These are phyloP conservation scores for Protomyctophum bolini DNA, from an alignment of 2,113 vertebrate genomes.

Conservation along the genomic window DNA sequence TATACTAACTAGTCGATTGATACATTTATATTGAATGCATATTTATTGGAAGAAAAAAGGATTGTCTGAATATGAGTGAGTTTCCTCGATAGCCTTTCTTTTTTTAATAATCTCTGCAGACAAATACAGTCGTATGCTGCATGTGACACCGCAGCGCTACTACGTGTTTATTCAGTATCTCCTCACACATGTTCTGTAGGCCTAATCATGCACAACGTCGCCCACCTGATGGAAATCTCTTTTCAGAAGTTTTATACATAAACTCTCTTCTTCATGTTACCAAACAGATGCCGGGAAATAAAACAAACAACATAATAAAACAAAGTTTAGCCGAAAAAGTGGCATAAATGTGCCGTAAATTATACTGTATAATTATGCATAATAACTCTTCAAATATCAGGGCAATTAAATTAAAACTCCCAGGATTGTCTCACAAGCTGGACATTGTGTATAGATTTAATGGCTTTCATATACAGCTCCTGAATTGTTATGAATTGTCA, in stretches of 20 bases:
- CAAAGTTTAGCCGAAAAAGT: too few species aligned
- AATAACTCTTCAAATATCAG: neutral
- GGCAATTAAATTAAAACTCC: neutral
- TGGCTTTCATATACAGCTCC: too few species aligned
- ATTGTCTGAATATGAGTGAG: neutral
- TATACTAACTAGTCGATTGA: neutral
- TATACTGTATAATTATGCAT: too few species aligned
- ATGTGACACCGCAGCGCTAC: slow-evolving; percentile 48
- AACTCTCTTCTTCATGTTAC: too few species aligned
- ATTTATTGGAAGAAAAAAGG: neutral
- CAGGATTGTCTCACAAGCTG: neutral
- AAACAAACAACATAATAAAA: neutral
- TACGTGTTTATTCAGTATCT: slow-evolving; percentile 72
- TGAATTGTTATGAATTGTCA: too few species aligned
- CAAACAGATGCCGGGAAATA: too few species aligned
- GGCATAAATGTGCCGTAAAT: too few species aligned
- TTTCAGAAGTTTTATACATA: too few species aligned
- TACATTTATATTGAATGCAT: neutral
- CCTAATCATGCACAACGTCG: too few species aligned
- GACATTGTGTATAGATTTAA: neutral
- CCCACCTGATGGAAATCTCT: too few species aligned
- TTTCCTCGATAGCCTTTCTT: neutral
- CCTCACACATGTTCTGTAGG: slow-evolving; percentile 26
- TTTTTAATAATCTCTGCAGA: slow-evolving; percentile 25
- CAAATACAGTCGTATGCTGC: slow-evolving; percentile 17